Evolutionary conservation across 2,113 vertebrate genomes (phyloP).

Genomic region (Oreochromis tanganicae): DNA sequence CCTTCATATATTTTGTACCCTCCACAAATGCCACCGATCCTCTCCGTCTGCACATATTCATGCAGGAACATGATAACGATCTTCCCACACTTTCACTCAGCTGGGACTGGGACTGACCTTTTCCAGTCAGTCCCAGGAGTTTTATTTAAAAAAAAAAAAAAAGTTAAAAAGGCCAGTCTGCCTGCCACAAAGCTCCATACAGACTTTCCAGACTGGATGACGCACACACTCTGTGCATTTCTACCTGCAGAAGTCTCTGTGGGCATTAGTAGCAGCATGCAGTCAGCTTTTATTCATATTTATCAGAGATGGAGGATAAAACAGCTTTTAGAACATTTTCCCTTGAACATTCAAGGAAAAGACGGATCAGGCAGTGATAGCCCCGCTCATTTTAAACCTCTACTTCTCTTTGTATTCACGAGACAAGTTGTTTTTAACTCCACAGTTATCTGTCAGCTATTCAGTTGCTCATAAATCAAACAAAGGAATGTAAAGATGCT

Average conservation of each 20-base stretch:
- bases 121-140: background rate
- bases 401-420: background rate
- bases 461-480: background rate
- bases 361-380: accelerated
- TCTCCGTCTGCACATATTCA: background rate
- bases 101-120: background rate
- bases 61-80: background rate
- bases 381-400: background rate
- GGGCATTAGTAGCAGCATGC: background rate
- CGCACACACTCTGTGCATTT: background rate
- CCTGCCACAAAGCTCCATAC: background rate
- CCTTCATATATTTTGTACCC: background rate
- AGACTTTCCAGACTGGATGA: conserved; percentile 24
- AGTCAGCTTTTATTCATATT: conserved; percentile 2
- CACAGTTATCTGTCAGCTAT: background rate
- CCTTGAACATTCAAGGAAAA: background rate
- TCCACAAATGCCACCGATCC: background rate
- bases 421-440: background rate
- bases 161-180: background rate
- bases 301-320: background rate
- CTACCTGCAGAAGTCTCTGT: background rate
- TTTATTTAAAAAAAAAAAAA: background rate
- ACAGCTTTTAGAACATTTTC: background rate
- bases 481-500: background rate
- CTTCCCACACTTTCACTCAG: background rate